These are phyloP conservation scores for Tethya wilhelma DNA, from an alignment of 37 sponge, comb jelly and placozoan species.

Conservation along the genomic window DNA sequence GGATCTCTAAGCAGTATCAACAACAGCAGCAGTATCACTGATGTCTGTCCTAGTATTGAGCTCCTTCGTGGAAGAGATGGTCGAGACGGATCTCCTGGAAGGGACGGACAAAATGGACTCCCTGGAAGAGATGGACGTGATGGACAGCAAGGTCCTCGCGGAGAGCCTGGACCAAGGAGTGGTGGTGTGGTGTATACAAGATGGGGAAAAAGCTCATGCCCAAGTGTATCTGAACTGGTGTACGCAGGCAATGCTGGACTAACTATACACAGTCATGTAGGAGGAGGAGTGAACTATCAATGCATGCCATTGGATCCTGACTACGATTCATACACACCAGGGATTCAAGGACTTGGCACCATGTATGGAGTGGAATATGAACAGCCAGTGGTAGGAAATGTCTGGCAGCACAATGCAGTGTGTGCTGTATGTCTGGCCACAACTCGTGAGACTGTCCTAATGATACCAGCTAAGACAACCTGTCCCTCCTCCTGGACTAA, in stretches of 20 bases:
- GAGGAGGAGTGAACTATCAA: constrained; percentile 11
- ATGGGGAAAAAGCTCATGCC: no score
- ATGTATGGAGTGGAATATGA: constrained; percentile 57
- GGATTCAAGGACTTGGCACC: constrained; percentile 9
- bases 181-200: background rate
- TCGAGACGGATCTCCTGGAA: background rate
- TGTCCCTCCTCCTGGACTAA: constrained; percentile 47
- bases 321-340: constrained; percentile 22
- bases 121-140: no score
- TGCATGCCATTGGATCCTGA: constrained; percentile 32
- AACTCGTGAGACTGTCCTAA: constrained; percentile 7
- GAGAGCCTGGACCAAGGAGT: background rate
- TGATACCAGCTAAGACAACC: constrained; percentile 32
- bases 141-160: no score
- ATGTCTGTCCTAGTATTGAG: no score
- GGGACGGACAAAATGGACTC: no score
- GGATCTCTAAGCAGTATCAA: background rate
- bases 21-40: background rate
- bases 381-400: background rate
- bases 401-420: constrained; percentile 21
- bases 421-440: constrained; percentile 56
- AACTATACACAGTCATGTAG: background rate
- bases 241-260: constrained; percentile 3
- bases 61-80: no score
- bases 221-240: background rate